These are phyloP conservation scores for Tanytarsus gracilentus DNA, from an alignment of 2,888 invertebrate genomes.

Conservation along the genomic window DNA sequence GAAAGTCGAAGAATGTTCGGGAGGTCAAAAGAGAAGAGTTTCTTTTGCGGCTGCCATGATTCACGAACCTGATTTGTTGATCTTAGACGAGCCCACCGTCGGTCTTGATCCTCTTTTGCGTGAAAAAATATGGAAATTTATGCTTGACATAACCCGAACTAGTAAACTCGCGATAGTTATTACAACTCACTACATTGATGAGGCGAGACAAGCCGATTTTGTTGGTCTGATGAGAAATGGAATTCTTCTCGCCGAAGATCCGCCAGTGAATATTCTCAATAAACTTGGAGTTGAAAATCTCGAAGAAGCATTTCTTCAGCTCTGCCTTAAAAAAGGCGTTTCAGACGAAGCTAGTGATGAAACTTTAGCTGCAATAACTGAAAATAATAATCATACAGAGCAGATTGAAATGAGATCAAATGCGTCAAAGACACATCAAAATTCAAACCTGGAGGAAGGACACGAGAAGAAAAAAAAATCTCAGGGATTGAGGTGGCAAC, in stretches of 20 bases:
- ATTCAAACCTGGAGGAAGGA: background rate
- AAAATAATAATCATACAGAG: background rate
- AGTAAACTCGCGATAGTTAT: slow-evolving; percentile 74
- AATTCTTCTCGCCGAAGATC: slow-evolving; percentile 72
- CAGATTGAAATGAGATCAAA: background rate
- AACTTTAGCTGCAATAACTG: background rate
- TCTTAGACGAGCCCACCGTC: slow-evolving; percentile 90
- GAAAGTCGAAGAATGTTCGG: slow-evolving; percentile 64
- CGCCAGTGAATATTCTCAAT: slow-evolving; percentile 61
- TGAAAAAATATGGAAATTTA: slow-evolving; percentile 80
- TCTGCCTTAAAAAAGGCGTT: slow-evolving; percentile 49
- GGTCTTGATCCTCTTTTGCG: slow-evolving; percentile 83
- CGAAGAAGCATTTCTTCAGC: slow-evolving; percentile 78
- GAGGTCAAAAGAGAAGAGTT: slow-evolving; percentile 82
- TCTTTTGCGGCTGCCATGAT: slow-evolving; percentile 83
- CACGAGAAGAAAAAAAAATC: slow-evolving; percentile 21
- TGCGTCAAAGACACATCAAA: background rate
- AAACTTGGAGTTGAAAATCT: slow-evolving; percentile 62
- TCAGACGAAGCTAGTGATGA: slow-evolving; percentile 32
- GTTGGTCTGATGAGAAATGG: slow-evolving; percentile 86
- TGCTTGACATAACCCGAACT: slow-evolving; percentile 60
- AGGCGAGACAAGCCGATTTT: slow-evolving; percentile 70
- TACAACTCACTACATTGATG: slow-evolving; percentile 92
- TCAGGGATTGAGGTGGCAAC: slow-evolving; percentile 39
- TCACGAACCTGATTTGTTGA: slow-evolving; percentile 78